phyloP scores from a whole-genome alignment of 2,888 invertebrate species.

The Sipha maydis region DNA sequence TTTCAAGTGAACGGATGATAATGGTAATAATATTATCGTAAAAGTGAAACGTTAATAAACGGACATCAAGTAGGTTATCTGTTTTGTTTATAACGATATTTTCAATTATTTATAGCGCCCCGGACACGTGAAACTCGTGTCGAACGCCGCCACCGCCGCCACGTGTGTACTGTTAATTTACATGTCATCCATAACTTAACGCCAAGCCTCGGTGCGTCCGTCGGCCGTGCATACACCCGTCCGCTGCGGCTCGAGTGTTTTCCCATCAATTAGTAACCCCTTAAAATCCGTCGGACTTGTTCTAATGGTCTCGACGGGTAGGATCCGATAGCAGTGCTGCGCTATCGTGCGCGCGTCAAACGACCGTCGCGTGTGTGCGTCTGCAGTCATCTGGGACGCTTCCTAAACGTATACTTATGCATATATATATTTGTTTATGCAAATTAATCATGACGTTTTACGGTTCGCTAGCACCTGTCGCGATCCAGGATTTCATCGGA shows the following conservation, averaged over 20 bases:
- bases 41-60: constrained; percentile 1
- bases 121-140: neutral
- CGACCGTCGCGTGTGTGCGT: too few relatives aligned
- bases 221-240: neutral
- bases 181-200: constrained; percentile 54
- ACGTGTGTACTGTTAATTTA: constrained; percentile 26
- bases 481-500: too few relatives aligned
- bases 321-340: too few relatives aligned
- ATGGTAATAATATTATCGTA: neutral
- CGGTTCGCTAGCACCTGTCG: too few relatives aligned
- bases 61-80: constrained; percentile 25
- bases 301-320: too few relatives aligned
- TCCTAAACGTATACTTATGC: too few relatives aligned
- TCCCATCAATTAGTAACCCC: constrained; percentile 5
- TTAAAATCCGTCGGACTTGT: too few relatives aligned
- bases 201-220: neutral
- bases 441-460: too few relatives aligned
- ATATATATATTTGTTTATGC: too few relatives aligned
- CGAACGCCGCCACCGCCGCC: neutral
- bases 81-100: constrained; percentile 38
- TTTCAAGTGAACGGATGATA: constrained; percentile 15
- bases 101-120: constrained; percentile 24
- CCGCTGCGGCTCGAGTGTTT: constrained; percentile 18
- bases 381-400: too few relatives aligned
- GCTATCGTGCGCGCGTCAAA: too few relatives aligned